These are phyloP conservation scores for Carterocephalus palaemon DNA, from an alignment of 2,888 invertebrate genomes.

Conservation along the genomic window DNA sequence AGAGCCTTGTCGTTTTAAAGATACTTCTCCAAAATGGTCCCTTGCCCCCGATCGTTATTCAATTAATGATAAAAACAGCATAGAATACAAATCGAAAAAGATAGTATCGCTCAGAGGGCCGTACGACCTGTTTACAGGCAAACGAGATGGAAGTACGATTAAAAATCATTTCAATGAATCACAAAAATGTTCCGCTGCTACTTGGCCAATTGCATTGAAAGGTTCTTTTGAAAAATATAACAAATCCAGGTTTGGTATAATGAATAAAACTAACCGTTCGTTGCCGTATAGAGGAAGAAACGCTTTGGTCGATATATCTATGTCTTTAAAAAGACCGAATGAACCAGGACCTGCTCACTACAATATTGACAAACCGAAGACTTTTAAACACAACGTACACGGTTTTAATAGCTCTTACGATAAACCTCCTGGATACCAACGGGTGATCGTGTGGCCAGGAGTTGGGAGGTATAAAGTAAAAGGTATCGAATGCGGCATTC, in stretches of 20 bases:
- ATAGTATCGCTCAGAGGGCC: conserved; percentile 60
- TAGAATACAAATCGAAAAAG: conserved; percentile 58
- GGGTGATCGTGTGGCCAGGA: conserved; percentile 61
- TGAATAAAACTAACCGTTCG: conserved; percentile 60
- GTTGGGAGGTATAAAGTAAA: conserved; percentile 57
- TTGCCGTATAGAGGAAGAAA: conserved; percentile 61
- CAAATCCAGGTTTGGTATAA: conserved; percentile 51
- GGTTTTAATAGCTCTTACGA: conserved; percentile 65
- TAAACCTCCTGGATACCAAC: conserved; percentile 54
- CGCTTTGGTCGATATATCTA: conserved; percentile 67
- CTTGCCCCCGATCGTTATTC: conserved; percentile 62
- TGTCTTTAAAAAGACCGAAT: conserved; percentile 65
- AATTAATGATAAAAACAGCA: conserved; percentile 54
- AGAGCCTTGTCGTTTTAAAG: conserved; percentile 60
- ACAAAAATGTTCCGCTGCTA: conserved; percentile 44
- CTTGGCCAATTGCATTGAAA: conserved; percentile 60
- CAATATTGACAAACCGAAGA: conserved; percentile 40
- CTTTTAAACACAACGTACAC: conserved; percentile 44
- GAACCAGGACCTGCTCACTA: conserved; percentile 77
- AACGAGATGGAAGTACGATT: conserved; percentile 67
- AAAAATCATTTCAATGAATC: conserved; percentile 73
- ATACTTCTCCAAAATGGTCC: conserved; percentile 49
- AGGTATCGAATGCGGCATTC: conserved; percentile 39
- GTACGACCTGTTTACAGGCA: conserved; percentile 71
- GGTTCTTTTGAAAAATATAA: conserved; percentile 55